Evolutionary conservation across 2,797 vertebrate species (phyloP).

Genomic region (Sebastes trivittatus): DNA sequence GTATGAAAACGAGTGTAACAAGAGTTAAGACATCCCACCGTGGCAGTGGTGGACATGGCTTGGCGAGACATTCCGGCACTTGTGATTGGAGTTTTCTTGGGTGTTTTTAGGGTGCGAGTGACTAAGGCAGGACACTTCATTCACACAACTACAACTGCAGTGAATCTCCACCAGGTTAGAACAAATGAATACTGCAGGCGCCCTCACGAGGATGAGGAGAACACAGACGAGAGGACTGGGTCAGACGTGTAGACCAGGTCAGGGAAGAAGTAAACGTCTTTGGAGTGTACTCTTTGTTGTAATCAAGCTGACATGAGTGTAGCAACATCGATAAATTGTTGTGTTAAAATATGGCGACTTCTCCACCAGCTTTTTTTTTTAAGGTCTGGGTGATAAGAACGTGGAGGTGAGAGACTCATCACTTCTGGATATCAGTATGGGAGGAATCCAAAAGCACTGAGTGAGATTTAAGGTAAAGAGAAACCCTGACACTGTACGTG

Average conservation of each 20-base stretch:
- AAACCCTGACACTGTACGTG: conserved; percentile 66
- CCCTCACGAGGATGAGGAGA: conserved; percentile 31
- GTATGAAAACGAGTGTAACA: conserved; percentile 64
- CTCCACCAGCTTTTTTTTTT: conserved; percentile 67
- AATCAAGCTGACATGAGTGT: conserved; percentile 39
- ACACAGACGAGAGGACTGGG: conserved; percentile 35
- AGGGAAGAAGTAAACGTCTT: conserved; percentile 75
- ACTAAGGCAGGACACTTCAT: conserved; percentile 71
- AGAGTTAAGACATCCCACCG: conserved; percentile 81
- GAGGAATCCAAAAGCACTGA: conserved; percentile 56
- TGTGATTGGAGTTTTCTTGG: conserved; percentile 78
- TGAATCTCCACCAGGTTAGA: conserved; percentile 28
- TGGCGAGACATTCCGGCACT: conserved; percentile 84
- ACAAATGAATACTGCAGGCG: conserved; percentile 34
- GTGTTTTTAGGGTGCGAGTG: conserved; percentile 44
- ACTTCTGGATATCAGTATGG: conserved; percentile 31
- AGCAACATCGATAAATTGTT: conserved; percentile 44
- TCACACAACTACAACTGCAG: conserved; percentile 51
- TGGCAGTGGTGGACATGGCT: conserved; percentile 75
- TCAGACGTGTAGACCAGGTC: conserved; percentile 40
- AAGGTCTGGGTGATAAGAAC: conserved; percentile 76
- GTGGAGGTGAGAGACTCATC: conserved; percentile 52
- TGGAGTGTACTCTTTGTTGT: conserved; percentile 66
- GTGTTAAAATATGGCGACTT: conserved; percentile 63
- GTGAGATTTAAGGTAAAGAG: conserved; percentile 51